Percentiles rank a stretch among this genome's conserved stretches.
Conservation (phyloP, 1,140 invertebrate genomes). For the Drosophila chauvacae region DNA sequence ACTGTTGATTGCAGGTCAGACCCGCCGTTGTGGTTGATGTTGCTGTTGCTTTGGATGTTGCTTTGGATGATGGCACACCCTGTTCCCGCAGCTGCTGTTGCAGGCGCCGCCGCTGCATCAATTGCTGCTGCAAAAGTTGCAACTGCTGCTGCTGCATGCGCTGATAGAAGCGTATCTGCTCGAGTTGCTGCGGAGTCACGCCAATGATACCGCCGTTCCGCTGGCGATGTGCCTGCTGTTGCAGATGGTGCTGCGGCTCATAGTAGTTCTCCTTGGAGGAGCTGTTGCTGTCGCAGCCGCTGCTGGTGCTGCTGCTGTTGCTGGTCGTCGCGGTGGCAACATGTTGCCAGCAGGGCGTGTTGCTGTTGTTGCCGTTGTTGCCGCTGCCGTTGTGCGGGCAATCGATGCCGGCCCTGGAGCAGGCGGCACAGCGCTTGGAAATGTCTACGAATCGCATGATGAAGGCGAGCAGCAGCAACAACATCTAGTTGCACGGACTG, state of each 20-base stretch:
- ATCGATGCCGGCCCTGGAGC: conserved; percentile 56
- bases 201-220: conserved; percentile 56
- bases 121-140: conserved; percentile 73
- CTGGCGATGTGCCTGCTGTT: conserved; percentile 50
- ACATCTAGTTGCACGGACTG: conserved; percentile 77
- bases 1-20: conserved; percentile 80
- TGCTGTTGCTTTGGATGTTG: conserved; percentile 14
- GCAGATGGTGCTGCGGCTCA: conserved; percentile 35
- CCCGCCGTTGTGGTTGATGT: conserved; percentile 48
- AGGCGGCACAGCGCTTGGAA: conserved; percentile 75
- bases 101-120: conserved; percentile 67
- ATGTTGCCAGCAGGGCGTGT: conserved; percentile 70
- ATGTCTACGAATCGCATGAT: conserved; percentile 84
- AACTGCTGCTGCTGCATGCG: conserved; percentile 81
- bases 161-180: conserved; percentile 78
- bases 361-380: conserved; percentile 60
- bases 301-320: conserved; percentile 77
- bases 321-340: conserved; percentile 53
- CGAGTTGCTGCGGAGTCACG: conserved; percentile 71
- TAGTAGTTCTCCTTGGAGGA: conserved; percentile 80
- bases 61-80: conserved; percentile 59
- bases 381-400: conserved; percentile 39
- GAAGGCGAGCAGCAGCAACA: conserved; percentile 80
- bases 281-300: conserved; percentile 74
- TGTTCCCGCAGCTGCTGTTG: conserved; percentile 73